Base-by-base conservation (phyloP, 2,113 vertebrate genomes). In the Noturus placidus region DNA sequence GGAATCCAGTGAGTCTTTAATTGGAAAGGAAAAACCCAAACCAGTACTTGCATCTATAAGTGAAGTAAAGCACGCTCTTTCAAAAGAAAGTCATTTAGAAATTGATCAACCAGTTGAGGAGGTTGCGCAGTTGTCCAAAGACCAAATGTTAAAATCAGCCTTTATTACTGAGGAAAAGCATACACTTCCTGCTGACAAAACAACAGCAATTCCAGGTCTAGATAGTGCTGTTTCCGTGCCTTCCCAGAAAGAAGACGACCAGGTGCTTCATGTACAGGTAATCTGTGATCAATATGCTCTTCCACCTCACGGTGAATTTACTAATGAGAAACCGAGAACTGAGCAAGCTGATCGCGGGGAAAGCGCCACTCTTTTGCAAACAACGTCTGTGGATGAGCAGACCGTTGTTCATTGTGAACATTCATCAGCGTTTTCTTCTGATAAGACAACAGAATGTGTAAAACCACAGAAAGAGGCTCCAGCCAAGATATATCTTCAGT, bases 141-240 rank as follows among this genome's bases (percentile, higher is more conserved):
- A 95, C 13, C 13, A 46, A 3, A 2, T 94, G 50, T 87, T 86
- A n/a, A 92, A 91, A 85, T 93, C 92, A 46, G 92, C 93, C 70
- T 63, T 92, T n/a, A 81, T 88, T 69, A 63, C 91, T 77, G 95
- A 96, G 85, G 96, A 96, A 92, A 95, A 88, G 13, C 90, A 93
- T 0, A 25, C 89, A 54, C 83, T 97, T 56, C 91, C 91, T 79
- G 91, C 84, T 70, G 96, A 96, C 69, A 88, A 87, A 5, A 19
- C 84, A 14, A 84, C 87, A 69, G 57, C 80, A 69, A 91, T 94
- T 25, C 87, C 87, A 74, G 88, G 80, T 5, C 8, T 94, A 79
- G 92, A 92, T 11, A 80, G 87, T 38, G 57, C 90, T 14, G 54
- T 91, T 54, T 76, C 87, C 86, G 83, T 94, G 56, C 90, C 86